Conservation (phyloP, 2,888 invertebrate genomes). For the Diarsia dahlii region DNA sequence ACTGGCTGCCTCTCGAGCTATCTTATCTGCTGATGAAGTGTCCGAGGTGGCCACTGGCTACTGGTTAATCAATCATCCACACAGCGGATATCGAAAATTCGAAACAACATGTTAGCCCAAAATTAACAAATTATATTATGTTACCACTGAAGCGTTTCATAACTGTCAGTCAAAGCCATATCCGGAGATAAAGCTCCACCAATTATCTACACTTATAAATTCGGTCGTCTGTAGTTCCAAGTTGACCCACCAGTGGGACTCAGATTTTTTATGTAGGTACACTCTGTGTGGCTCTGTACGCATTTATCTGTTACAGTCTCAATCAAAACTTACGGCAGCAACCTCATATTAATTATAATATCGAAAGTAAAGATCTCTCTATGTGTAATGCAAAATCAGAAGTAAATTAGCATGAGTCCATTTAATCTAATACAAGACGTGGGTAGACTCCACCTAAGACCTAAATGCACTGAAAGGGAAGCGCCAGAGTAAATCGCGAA, state of each 20-base stretch:
- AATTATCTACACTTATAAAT: not conserved
- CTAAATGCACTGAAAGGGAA: too few species aligned
- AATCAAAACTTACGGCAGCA: too few species aligned
- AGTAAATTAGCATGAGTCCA: too few species aligned
- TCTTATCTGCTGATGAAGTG: constrained; percentile 30
- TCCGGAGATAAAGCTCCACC: constrained; percentile 35
- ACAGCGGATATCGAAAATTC: constrained; percentile 18
- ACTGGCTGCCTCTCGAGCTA: constrained; percentile 16
- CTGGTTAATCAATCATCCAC: constrained; percentile 16
- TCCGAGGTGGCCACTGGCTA: constrained; percentile 15
- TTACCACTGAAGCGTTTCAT: constrained; percentile 26
- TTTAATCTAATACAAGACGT: too few species aligned
- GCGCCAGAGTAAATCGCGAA: too few species aligned
- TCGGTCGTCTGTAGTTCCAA: not conserved
- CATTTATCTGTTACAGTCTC: too few species aligned
- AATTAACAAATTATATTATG: constrained; percentile 24
- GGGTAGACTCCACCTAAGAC: too few species aligned
- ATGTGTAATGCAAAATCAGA: too few species aligned
- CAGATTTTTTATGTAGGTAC: too few species aligned
- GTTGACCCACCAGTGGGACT: not conserved
- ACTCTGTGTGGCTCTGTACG: too few species aligned
- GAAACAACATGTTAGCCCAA: constrained; percentile 23
- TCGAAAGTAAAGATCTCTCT: too few species aligned
- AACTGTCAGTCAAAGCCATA: constrained; percentile 8
- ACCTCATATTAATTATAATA: too few species aligned